Evolutionary conservation across 35 echinoderm and acorn worm species (phyloP).

Genomic region (Patiria miniata): DNA sequence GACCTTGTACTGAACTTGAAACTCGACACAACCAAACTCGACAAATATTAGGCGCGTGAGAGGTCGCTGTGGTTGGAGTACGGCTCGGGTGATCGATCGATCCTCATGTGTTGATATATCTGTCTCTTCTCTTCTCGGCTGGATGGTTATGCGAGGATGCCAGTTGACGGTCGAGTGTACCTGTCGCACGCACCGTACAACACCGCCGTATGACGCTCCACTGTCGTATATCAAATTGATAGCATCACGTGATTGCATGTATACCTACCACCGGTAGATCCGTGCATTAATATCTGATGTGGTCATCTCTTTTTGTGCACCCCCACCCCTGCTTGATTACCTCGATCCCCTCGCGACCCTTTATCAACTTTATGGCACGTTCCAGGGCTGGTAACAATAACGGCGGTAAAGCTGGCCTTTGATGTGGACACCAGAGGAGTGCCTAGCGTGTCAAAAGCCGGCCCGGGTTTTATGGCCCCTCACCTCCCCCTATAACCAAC

Average conservation of each 20-base stretch:
- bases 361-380: slow-evolving; percentile 23
- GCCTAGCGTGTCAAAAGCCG: slow-evolving; percentile 13
- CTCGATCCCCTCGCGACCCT: background rate
- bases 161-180: background rate
- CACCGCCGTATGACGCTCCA: background rate
- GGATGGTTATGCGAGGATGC: background rate
- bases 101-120: background rate
- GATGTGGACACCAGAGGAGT: background rate
- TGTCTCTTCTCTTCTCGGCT: background rate
- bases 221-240: background rate
- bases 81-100: background rate
- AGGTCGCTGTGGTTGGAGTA: background rate
- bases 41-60: background rate
- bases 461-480: slow-evolving; percentile 3
- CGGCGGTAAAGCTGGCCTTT: background rate
- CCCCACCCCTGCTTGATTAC: background rate
- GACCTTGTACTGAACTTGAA: slow-evolving; percentile 18
- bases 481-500: background rate
- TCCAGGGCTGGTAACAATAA: slow-evolving; percentile 12
- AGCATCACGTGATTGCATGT: background rate
- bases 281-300: background rate
- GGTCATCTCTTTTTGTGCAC: background rate
- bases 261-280: background rate
- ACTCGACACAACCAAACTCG: background rate
- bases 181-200: background rate